Conservation (phyloP, 2,888 invertebrate species). For the Orthosia cruda region DNA sequence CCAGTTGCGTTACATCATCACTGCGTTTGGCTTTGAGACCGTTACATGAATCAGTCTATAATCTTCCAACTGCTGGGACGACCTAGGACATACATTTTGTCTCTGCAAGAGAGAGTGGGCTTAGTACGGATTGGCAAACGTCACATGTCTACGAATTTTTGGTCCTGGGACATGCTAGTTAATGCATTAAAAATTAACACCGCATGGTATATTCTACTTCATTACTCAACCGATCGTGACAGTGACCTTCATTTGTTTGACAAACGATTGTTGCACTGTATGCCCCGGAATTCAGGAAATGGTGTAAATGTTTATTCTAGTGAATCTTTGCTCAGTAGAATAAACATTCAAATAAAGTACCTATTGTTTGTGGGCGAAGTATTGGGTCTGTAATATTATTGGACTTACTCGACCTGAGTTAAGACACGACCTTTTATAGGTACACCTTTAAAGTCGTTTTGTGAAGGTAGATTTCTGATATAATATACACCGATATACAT, state of each 20-base stretch:
- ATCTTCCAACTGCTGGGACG: too few species aligned
- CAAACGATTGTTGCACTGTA: constrained; percentile 24
- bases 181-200: too few species aligned
- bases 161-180: too few species aligned
- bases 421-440: neutral
- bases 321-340: neutral
- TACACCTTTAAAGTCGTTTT: neutral
- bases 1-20: neutral
- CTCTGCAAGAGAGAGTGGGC: too few species aligned
- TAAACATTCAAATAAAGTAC: constrained; percentile 18
- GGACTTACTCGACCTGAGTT: constrained; percentile 6
- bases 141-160: too few species aligned
- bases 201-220: too few species aligned
- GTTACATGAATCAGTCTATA: neutral
- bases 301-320: neutral
- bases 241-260: constrained; percentile 23
- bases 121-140: too few species aligned
- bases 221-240: constrained; percentile 20
- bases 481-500: neutral
- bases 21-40: neutral
- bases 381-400: constrained; percentile 20
- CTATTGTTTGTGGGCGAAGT: neutral
- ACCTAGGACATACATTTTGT: too few species aligned
- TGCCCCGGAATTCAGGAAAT: neutral
- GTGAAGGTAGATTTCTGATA: neutral